Evolutionary conservation across 2,888 invertebrate genomes (phyloP), one percentile per base, ranked within the genome.

Genomic region (Geotrupes spiniger): DNA sequence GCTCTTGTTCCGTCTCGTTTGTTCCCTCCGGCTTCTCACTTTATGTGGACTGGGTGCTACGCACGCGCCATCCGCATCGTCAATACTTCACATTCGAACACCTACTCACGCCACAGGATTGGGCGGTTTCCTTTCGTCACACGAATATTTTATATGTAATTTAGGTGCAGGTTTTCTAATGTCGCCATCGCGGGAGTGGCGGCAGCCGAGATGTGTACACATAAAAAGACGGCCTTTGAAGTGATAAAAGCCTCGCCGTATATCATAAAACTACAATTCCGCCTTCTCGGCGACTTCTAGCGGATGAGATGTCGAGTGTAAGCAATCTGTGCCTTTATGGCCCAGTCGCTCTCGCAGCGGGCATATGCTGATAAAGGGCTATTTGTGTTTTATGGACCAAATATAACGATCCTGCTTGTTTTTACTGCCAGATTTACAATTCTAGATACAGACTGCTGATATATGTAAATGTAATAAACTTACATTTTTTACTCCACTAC

Each of bases 71-170:
- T 65, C 54, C 52, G 57, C 61, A 59, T 61, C 68, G 65, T 71
- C 71, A 70, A 71, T 71, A 71, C 71, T 69, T 67, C 70, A 70
- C 69, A 69, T 70, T 70, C 66, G 69, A 69, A 71, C 70, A 71
- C 71, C 69, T 69, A 70, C 70, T 46, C 65, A 65, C 60, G 63
- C 60, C 62, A 61, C 62, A 59, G 65, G 65, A 67, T 68, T 69
- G 68, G 67, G 64, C 64, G 64, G 61, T 58, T 61, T 61, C 62
- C 61, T 52, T 44, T 56, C 56, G 56, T 57, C 59, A 57, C 55
- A 57, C 55, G 58, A 58, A 57, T 59, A 59, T 57, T 58, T 60
- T 58, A 58, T 60, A 56, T 56, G 57, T 54, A 60, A 59, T 59
- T 59, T 59, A 57, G 56, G 57, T 57, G 54, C 57, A 58, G 49